phyloP scores from a whole-genome alignment of 2,113 vertebrate genomes.

The Anser brachyrhynchus region DNA sequence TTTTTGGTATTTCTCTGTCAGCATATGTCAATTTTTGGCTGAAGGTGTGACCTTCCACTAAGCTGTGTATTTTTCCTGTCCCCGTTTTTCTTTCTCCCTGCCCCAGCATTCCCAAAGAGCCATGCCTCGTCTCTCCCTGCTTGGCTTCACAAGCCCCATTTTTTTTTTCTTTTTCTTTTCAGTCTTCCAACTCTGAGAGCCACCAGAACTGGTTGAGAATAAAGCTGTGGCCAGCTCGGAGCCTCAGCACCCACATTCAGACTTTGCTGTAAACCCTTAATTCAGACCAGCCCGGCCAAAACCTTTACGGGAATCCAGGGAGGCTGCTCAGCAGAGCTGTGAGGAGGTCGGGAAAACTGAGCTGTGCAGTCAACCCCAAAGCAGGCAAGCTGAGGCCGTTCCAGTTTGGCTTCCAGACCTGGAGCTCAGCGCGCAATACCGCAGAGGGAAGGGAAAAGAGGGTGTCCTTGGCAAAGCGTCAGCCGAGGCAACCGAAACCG shows the following conservation, averaged over 20 bases:
- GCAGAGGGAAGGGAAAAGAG: not conserved
- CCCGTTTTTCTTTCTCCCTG: not conserved
- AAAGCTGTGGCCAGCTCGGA: not conserved
- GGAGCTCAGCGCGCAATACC: not conserved
- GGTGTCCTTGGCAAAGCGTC: not conserved
- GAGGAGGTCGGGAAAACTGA: not conserved
- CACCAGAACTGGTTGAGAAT: not conserved
- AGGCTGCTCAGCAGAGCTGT: not conserved
- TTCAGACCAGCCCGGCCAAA: not conserved
- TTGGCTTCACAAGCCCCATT: not conserved
- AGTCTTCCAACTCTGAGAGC: not conserved
- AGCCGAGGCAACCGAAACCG: not conserved
- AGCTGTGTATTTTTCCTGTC: not conserved
- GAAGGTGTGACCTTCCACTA: not conserved
- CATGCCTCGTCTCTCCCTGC: not conserved
- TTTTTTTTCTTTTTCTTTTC: not conserved
- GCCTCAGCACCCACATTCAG: not conserved
- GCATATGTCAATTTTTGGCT: not conserved
- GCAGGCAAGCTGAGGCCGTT: not conserved
- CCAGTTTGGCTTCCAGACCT: slow-evolving; percentile 22
- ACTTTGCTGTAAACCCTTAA: not conserved
- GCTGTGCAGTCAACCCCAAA: not conserved
- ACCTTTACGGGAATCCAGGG: not conserved
- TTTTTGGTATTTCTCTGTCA: not conserved
- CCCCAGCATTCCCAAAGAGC: not conserved